A percentile compares a stretch with the other conserved stretches of the same genome.
phyloP scores from a whole-genome alignment of 1,140 invertebrate genomes.

The Zaprionus capensis region DNA sequence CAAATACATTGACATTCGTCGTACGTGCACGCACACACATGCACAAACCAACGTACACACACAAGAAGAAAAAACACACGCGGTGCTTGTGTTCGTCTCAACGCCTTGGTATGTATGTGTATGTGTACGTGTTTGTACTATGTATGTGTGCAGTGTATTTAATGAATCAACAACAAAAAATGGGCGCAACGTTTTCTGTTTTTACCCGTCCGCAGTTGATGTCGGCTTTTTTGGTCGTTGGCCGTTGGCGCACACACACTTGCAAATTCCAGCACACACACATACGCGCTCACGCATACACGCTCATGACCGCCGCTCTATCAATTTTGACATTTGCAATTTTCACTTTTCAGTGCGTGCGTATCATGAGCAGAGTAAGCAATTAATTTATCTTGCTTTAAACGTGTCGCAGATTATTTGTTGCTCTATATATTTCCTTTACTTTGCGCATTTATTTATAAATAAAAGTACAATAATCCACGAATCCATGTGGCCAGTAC shows the following conservation, averaged over 20 bases:
- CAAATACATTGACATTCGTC: conserved; percentile 46
- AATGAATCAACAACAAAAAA: conserved; percentile 83
- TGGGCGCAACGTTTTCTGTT: conserved; percentile 68
- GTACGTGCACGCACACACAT: conserved; percentile 17
- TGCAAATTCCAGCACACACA: conserved; percentile 66
- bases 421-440: background rate
- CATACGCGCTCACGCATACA: conserved; percentile 35
- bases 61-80: conserved; percentile 24
- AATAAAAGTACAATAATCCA: conserved; percentile 27
- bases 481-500: conserved; percentile 31
- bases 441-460: conserved; percentile 23
- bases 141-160: conserved; percentile 55
- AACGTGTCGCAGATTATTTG: background rate
- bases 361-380: background rate
- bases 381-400: background rate
- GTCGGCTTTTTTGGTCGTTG: conserved; percentile 78
- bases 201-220: conserved; percentile 47
- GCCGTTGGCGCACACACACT: conserved; percentile 49
- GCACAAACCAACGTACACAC: background rate
- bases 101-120: conserved; percentile 28
- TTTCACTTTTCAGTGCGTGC: conserved; percentile 20
- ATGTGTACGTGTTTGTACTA: conserved; percentile 3
- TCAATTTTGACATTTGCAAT: conserved; percentile 29
- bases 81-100: conserved; percentile 14
- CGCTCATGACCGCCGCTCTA: conserved; percentile 29